These are phyloP conservation scores for Saccostrea glomerata DNA, from an alignment of 1,140 invertebrate genomes.

Conservation along the genomic window DNA sequence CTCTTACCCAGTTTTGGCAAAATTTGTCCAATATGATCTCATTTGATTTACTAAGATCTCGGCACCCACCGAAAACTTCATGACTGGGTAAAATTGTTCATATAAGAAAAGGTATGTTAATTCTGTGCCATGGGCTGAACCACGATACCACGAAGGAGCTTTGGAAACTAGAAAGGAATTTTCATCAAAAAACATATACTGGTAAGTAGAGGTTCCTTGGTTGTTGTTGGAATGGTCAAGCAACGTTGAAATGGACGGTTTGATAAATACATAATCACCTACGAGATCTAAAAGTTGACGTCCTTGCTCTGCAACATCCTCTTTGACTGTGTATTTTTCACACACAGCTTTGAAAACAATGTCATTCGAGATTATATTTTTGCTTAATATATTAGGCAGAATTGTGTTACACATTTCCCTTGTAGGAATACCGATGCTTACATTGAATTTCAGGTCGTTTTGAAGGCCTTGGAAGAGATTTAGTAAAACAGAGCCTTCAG, in stretches of 20 bases:
- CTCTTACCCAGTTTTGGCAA: slow-evolving; percentile 28
- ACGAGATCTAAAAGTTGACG: background rate
- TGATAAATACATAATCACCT: background rate
- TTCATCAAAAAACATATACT: slow-evolving; percentile 24
- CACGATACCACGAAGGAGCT: background rate
- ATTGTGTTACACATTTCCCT: background rate
- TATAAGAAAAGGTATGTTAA: background rate
- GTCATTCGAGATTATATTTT: too few relatives aligned
- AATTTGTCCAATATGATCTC: slow-evolving; percentile 35
- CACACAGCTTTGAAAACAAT: background rate
- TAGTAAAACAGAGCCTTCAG: slow-evolving; percentile 22
- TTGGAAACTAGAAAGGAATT: background rate
- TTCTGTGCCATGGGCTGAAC: slow-evolving; percentile 15
- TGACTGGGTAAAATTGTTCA: background rate
- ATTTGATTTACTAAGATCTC: background rate
- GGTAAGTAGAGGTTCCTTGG: background rate
- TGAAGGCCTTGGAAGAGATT: background rate
- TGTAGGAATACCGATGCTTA: background rate
- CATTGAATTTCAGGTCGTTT: background rate
- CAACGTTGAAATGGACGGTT: background rate
- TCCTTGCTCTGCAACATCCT: background rate
- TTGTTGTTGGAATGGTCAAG: background rate
- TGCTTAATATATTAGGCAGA: background rate
- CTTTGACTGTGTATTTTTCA: background rate
- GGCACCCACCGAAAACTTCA: background rate